Conservation (phyloP, 2,888 invertebrate genomes). For the Brachypterus glaber region DNA sequence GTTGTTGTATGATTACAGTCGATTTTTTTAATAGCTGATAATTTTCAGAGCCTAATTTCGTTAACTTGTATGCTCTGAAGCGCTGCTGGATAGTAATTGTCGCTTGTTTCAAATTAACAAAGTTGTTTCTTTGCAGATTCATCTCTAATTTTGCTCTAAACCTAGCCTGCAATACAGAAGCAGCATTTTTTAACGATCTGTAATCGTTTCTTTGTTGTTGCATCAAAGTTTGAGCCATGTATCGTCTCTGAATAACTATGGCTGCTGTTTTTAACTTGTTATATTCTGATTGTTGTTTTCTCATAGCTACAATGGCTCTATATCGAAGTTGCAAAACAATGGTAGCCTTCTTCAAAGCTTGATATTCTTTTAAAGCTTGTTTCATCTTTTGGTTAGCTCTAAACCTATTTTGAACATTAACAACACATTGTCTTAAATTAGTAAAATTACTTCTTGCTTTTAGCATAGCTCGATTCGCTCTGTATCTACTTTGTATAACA, state of each 20-base stretch:
- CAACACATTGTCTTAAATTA: not conserved
- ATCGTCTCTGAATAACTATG: constrained; percentile 20
- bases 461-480: not conserved
- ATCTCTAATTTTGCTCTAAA: constrained; percentile 34
- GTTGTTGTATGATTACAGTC: constrained; percentile 5
- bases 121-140: constrained; percentile 27
- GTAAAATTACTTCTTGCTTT: not conserved
- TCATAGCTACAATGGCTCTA: constrained; percentile 38
- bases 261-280: constrained; percentile 29
- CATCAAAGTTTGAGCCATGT: constrained; percentile 25
- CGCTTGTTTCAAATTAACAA: constrained; percentile 29
- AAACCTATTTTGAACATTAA: constrained; percentile 35
- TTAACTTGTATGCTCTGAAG: constrained; percentile 34
- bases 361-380: constrained; percentile 31
- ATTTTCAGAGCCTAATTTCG: constrained; percentile 4
- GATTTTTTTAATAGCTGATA: not conserved
- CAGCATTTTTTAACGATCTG: constrained; percentile 9
- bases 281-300: constrained; percentile 30
- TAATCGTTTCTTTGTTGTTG: constrained; percentile 16
- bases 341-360: constrained; percentile 31
- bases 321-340: constrained; percentile 40
- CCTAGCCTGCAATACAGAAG: constrained; percentile 19
- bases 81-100: constrained; percentile 29
- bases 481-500: too few species aligned
- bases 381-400: constrained; percentile 30